Evolutionary conservation across 37 sponge, comb jelly and placozoan genomes (phyloP).

Genomic region (Chondrilla cf. caribensis): DNA sequence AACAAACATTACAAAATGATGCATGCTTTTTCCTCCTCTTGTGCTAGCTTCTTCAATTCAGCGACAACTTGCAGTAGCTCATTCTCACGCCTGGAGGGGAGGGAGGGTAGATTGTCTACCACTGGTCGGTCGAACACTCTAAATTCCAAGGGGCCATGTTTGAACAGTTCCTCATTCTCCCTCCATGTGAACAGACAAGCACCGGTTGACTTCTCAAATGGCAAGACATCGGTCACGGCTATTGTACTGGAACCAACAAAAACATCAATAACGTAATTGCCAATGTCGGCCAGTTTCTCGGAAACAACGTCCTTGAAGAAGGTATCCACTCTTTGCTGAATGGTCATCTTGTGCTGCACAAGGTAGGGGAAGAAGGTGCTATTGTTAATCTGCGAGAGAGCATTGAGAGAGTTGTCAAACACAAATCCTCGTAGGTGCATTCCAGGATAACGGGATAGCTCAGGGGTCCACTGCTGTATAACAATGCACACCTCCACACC

Average conservation of each 20-base stretch:
- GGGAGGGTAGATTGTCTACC: not conserved
- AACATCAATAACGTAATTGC: constrained; percentile 66
- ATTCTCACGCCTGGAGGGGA: not conserved
- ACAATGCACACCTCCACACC: constrained; percentile 37
- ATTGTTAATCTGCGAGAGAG: constrained; percentile 58
- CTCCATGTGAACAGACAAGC: constrained; percentile 77
- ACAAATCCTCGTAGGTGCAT: constrained; percentile 76
- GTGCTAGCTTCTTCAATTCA: constrained; percentile 12
- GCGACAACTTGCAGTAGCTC: not conserved
- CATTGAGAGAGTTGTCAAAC: constrained; percentile 57
- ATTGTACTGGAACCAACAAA: constrained; percentile 60
- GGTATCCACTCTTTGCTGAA: constrained; percentile 31
- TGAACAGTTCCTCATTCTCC: constrained; percentile 23
- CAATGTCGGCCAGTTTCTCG: constrained; percentile 29
- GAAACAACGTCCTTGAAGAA: constrained; percentile 52
- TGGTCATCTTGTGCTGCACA: constrained; percentile 42
- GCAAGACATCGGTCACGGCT: constrained; percentile 33
- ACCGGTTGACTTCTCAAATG: constrained; percentile 47
- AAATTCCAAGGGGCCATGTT: constrained; percentile 44
- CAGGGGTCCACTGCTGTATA: constrained; percentile 30
- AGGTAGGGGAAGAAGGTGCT: constrained; percentile 53
- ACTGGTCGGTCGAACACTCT: constrained; percentile 27
- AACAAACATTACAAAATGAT: too few species aligned
- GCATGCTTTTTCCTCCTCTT: too few species aligned
- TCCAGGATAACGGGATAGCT: constrained; percentile 45